Conservation (phyloP, 2,888 invertebrate species). For the Barypeithes pellucidus region DNA sequence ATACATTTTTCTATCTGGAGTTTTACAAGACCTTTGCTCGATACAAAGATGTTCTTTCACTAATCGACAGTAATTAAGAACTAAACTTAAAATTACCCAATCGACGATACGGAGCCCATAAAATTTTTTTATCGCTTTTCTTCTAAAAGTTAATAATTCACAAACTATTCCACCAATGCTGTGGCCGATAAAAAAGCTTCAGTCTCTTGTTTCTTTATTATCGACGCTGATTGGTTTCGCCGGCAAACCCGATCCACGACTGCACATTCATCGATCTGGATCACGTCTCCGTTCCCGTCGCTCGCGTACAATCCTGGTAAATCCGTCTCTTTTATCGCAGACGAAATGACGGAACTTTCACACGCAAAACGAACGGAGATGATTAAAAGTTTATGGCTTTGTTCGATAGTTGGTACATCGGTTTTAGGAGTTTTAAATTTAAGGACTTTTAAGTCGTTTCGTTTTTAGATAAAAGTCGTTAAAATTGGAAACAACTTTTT, state of each 20-base stretch:
- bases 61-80: constrained; percentile 36
- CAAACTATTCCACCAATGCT: constrained; percentile 35
- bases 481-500: constrained; percentile 40
- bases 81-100: constrained; percentile 35
- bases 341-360: background rate
- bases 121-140: constrained; percentile 41
- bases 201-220: constrained; percentile 19
- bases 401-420: constrained; percentile 42
- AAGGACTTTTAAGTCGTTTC: constrained; percentile 43
- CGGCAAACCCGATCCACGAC: background rate
- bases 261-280: background rate
- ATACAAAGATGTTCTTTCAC: background rate
- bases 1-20: too few relatives aligned
- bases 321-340: background rate
- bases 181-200: constrained; percentile 35
- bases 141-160: constrained; percentile 34
- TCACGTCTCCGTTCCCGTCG: background rate
- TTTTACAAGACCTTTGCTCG: background rate
- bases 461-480: constrained; percentile 41
- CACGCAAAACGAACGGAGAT: constrained; percentile 1
- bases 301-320: background rate
- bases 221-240: background rate
- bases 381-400: constrained; percentile 36
- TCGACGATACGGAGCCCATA: constrained; percentile 18
- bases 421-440: constrained; percentile 14